Evolutionary conservation across 2,888 invertebrate genomes (phyloP), one percentile per base, ranked within the genome.

Genomic region (Anarsia innoxiella): DNA sequence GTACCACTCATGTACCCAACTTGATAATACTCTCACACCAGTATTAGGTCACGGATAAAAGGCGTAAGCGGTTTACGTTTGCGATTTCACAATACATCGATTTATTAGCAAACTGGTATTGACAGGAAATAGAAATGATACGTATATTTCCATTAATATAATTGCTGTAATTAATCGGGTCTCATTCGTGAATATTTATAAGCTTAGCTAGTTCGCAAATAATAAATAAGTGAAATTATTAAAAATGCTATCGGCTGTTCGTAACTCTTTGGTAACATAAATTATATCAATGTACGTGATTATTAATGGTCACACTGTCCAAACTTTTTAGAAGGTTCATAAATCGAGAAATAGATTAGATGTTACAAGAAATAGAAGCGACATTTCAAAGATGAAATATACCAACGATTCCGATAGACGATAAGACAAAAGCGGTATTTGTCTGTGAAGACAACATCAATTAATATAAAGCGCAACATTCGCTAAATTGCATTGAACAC

Each of bases 101-200:
- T 37, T 31, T 30, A 33, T 33, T 40, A 31, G 41, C 40, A 13
- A 40, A 44, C 46, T 44, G 44, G 46, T 43, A 30, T 16, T 11
- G 15, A 23, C 32, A 40, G 44, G 44, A 41, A 44, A 36, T 40
- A 40, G 40, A 40, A 23, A 36, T 36, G 39, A 44, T 39, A 41
- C 41, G 39, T 49, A 45, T 51, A 53, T 56, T 56, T 62, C 53
- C 50, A 59, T 53, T 51, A 47, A 44, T 37, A 44, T 57, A 56
- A 62, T 63, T 53, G 55, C 51, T 45, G 49, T 57, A 58, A 63
- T 59, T 59, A 63, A 62, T 63, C 48, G 52, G 49, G 55, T 58
- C 63, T 56, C 51, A 47, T 56, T 59, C 45, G 46, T 57, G 52
- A 28, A 35, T 35, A 35, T 35, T 35, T 15, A 35, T 35, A 9